Percentiles rank a stretch among this genome's conserved stretches.
Conservation (phyloP, 2,797 vertebrate genomes). For the Epinephelus coioides region DNA sequence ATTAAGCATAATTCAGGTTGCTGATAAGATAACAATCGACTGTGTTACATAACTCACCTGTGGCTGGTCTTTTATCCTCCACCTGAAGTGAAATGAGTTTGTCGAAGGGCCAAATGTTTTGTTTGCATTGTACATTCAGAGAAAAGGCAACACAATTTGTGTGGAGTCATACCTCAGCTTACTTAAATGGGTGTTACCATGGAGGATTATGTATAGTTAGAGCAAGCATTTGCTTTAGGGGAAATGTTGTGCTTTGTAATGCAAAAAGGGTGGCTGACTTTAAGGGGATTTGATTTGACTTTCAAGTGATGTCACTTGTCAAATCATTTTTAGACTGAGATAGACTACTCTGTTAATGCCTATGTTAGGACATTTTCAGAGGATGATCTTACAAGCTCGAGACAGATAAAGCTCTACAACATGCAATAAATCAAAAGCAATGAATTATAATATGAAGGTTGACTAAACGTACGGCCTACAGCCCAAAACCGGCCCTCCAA, state of each 20-base stretch:
- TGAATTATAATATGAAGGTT: background rate
- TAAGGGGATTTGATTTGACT: background rate
- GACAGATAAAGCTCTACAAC: background rate
- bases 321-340: background rate
- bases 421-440: background rate
- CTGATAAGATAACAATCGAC: constrained; percentile 16
- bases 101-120: constrained; percentile 15
- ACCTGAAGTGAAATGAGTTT: constrained; percentile 18
- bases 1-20: constrained; percentile 21
- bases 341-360: too few relatives aligned
- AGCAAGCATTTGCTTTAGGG: constrained; percentile 23
- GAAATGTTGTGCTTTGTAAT: background rate
- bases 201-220: constrained; percentile 30
- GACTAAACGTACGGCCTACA: too few relatives aligned
- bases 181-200: constrained; percentile 29
- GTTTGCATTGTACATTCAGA: constrained; percentile 46
- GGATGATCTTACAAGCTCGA: background rate
- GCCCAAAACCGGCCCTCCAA: too few relatives aligned
- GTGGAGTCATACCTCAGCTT: background rate
- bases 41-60: constrained; percentile 37
- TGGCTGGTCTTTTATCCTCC: constrained; percentile 11
- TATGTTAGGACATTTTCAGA: background rate
- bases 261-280: background rate
- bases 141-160: constrained; percentile 13
- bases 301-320: too few relatives aligned